Percentiles rank a stretch among this genome's conserved stretches.
These are phyloP conservation scores for Myotis daubentonii DNA, from an alignment of 2,797 vertebrate genomes.

Conservation along the genomic window DNA sequence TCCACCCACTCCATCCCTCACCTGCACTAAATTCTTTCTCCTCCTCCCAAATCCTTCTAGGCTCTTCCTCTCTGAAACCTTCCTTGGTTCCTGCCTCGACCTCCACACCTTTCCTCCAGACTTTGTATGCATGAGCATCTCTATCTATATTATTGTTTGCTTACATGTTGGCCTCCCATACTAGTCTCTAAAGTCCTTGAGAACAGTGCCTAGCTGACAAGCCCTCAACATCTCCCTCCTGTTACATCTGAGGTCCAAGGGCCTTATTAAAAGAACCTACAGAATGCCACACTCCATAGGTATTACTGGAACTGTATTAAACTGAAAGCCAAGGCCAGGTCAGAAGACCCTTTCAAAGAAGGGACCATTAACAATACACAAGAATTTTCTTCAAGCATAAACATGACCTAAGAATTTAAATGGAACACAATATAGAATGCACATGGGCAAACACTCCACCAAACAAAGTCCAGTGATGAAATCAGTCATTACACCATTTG, in stretches of 20 bases:
- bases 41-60: neutral
- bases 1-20: neutral
- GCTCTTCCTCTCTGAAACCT: neutral
- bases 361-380: neutral
- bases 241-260: neutral
- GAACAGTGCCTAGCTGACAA: neutral
- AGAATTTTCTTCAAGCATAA: conserved; percentile 3
- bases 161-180: neutral
- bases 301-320: neutral
- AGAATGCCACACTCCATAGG: neutral
- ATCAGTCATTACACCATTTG: neutral
- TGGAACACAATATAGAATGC: neutral
- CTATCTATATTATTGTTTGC: neutral
- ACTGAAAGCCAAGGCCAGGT: neutral
- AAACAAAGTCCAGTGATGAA: neutral
- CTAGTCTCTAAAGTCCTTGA: neutral
- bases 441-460: neutral
- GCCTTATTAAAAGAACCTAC: neutral
- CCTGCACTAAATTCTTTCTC: neutral
- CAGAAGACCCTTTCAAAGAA: neutral
- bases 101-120: neutral
- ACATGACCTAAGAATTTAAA: neutral
- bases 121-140: neutral
- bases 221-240: neutral
- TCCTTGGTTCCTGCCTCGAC: neutral